These are phyloP conservation scores for Dolichallabes microphthalmus DNA, from an alignment of 2,113 vertebrate genomes.

Conservation along the genomic window DNA sequence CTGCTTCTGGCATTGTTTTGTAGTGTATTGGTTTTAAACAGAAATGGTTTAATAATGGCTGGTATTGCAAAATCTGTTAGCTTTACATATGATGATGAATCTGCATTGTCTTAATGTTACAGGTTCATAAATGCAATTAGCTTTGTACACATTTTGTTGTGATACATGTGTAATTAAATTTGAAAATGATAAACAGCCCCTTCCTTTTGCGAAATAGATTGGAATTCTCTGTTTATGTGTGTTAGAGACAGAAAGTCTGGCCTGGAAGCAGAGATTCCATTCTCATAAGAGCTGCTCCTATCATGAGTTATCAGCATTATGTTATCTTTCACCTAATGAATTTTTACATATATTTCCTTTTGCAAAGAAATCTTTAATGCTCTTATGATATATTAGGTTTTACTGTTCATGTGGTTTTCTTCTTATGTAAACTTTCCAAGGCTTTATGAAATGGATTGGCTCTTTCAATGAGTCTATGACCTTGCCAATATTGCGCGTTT, in stretches of 20 bases:
- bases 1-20: slow-evolving; percentile 17
- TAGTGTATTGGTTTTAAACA: slow-evolving; percentile 17
- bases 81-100: not conserved
- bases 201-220: slow-evolving; percentile 31
- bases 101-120: not conserved
- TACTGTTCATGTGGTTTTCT: not conserved
- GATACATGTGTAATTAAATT: slow-evolving; percentile 7
- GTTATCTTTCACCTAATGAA: not conserved
- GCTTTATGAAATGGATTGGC: not conserved
- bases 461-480: not conserved
- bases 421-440: slow-evolving; percentile 11
- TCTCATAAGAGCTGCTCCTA: not conserved
- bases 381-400: not conserved
- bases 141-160: not conserved
- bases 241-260: not conserved
- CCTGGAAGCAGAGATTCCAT: not conserved
- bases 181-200: slow-evolving; percentile 8
- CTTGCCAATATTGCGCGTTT: slow-evolving; percentile 1
- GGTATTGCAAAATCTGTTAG: not conserved
- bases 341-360: not conserved
- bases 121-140: not conserved
- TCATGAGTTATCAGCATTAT: not conserved
- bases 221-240: slow-evolving; percentile 34
- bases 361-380: not conserved
- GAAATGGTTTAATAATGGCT: not conserved